Base-by-base conservation (phyloP, 1,140 invertebrate species). In the Drosophila mojavensis region DNA sequence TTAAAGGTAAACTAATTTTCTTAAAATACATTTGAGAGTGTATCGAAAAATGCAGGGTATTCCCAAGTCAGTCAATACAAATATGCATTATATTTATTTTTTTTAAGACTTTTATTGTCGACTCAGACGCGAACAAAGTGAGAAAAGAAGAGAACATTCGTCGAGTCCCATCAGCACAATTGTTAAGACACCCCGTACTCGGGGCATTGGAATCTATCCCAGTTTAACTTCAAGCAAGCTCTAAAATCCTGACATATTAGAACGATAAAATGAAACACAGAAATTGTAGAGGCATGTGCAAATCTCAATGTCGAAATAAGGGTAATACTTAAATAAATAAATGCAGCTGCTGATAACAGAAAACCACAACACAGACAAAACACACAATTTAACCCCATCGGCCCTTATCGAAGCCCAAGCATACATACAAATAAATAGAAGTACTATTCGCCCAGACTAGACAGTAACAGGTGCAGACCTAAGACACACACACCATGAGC, bases 361-460 rank as follows among this genome's bases (percentile, higher is more conserved):
- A 47, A 69, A 54, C 66, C 58, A 62, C 58, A 61, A 62, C 58
- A 69, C n/a, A 28, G 33, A 45, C 6, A 7, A 17, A 26, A 61
- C 26, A 30, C 4, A 30, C 15, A 47, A 45, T 45, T 33, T 53
- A 17, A 43, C 17, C 11, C 47, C 15, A 45, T 17, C 17, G 56
- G 15, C 56, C n/a, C 39, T 28, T 48, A 10, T 17, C 15, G 30
- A 15, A 36, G 13, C 3, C 53, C 10, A 36, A 36, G n/a, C 43
- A 15, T 10, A 43, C 5, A 15, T 43, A 24, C 20, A 50, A 56
- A 69, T 62, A 47, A 62, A 54, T 45, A 47, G 36, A 0, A 62
- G 3, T 20, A n/a, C 1, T 1, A 10, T 15, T n/a, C 10, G 7
- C 30, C 6, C 28, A 24, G 26, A 0, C 28, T 13, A n/a, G 13